phyloP scores from a whole-genome alignment of 2,888 invertebrate genomes.

The Lucinisca nassula region DNA sequence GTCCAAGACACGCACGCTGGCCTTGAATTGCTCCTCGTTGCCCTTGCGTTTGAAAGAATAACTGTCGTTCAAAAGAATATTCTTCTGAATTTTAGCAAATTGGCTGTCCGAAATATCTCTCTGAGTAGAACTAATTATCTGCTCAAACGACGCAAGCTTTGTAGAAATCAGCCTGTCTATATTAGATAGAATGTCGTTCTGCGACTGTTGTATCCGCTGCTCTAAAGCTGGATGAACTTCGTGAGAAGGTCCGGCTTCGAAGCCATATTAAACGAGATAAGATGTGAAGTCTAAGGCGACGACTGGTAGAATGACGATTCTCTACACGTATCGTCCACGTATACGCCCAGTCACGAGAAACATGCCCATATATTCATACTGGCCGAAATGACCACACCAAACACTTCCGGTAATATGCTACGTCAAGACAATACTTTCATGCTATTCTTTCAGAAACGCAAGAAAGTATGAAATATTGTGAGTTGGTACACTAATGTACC shows the following conservation, averaged over 20 bases:
- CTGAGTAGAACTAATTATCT: background rate
- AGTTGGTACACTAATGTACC: too few species aligned
- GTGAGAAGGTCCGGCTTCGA: background rate
- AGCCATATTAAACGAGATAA: too few species aligned
- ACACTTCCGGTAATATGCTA: too few species aligned
- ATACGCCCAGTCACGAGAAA: too few species aligned
- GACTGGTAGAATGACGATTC: too few species aligned
- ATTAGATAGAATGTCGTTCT: background rate
- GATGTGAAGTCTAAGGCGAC: too few species aligned
- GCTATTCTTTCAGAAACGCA: too few species aligned
- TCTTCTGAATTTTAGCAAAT: background rate
- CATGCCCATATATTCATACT: too few species aligned
- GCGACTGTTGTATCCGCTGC: background rate
- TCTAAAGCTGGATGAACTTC: background rate
- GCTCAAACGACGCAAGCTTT: background rate
- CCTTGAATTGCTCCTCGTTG: background rate
- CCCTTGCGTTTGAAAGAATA: background rate
- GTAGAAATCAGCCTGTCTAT: background rate
- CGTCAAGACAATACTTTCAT: too few species aligned
- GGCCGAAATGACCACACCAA: too few species aligned
- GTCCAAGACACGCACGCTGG: background rate
- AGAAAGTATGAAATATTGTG: too few species aligned
- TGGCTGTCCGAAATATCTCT: background rate
- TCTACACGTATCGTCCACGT: too few species aligned
- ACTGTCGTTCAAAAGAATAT: background rate